phyloP scores from a whole-genome alignment of 2,113 vertebrate genomes.

The Meriones unguiculatus region DNA sequence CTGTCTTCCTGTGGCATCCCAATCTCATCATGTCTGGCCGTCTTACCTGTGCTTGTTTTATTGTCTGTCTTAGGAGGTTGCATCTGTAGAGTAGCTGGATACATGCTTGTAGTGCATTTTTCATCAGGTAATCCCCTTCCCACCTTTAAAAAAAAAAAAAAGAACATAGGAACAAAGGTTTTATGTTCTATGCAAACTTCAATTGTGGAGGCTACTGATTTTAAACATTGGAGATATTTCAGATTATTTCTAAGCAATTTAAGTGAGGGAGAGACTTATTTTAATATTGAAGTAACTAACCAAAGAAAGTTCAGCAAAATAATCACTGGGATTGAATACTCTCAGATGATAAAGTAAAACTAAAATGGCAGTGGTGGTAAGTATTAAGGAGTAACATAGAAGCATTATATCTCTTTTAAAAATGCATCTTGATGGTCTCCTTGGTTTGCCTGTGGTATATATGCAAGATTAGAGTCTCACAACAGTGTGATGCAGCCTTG shows the following conservation, averaged over 20 bases:
- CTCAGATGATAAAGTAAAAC: neutral
- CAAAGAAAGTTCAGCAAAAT: neutral
- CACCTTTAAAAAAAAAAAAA: neutral
- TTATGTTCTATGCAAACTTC: neutral
- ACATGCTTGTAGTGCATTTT: neutral
- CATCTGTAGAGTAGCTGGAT: neutral
- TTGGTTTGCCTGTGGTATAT: too few relatives aligned
- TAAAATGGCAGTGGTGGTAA: neutral
- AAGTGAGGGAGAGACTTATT: neutral
- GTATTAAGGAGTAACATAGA: neutral
- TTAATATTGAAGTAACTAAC: neutral
- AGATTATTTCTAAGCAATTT: neutral
- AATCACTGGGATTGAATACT: neutral
- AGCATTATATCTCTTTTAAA: neutral
- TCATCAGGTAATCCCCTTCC: neutral
- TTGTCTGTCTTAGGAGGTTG: neutral
- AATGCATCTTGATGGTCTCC: neutral
- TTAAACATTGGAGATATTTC: neutral
- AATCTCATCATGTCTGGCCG: rapidly evolving
- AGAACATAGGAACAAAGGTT: neutral
- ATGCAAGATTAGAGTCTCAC: too few relatives aligned
- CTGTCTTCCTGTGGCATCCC: neutral
- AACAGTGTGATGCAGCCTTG: too few relatives aligned
- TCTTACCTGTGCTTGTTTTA: neutral
- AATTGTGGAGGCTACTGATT: neutral